phyloP scores from a whole-genome alignment of 2,797 vertebrate genomes.

The Acrossocheilus fasciatus region DNA sequence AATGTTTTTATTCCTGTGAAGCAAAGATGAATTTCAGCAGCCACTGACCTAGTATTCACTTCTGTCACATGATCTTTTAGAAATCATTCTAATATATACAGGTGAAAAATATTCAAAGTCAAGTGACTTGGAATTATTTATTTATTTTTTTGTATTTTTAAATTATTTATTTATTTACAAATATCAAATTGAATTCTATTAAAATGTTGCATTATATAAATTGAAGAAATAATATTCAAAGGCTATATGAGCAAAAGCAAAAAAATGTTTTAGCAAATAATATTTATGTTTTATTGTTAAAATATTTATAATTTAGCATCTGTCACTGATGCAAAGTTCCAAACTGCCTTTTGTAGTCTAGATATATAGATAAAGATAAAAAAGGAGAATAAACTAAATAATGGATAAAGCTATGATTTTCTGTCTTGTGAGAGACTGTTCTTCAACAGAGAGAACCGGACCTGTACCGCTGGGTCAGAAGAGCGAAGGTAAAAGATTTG shows the following conservation, averaged over 20 bases:
- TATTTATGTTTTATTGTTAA: not conserved
- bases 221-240: not conserved
- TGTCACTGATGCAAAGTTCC: conserved; percentile 1
- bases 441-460: not conserved
- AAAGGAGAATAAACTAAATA: not conserved
- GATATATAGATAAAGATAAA: conserved; percentile 7
- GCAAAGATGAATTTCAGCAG: not conserved
- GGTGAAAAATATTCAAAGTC: no score
- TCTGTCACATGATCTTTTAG: not conserved
- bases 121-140: no score
- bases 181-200: not conserved
- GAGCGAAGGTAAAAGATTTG: conserved; percentile 19
- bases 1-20: not conserved
- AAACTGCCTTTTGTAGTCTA: not conserved
- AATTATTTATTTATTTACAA: not conserved
- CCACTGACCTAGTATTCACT: not conserved
- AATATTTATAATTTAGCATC: not conserved
- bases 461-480: conserved; percentile 4
- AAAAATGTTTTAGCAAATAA: not conserved
- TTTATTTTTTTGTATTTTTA: not conserved
- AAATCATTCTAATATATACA: not conserved
- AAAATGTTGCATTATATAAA: not conserved
- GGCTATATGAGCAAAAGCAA: not conserved
- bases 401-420: conserved; percentile 16
- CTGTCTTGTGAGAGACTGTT: conserved; percentile 11